A percentile compares a stretch with the other conserved stretches of the same genome.
Evolutionary conservation across 1,140 invertebrate species (phyloP).

Genomic region (Meloidogyne floridensis): DNA sequence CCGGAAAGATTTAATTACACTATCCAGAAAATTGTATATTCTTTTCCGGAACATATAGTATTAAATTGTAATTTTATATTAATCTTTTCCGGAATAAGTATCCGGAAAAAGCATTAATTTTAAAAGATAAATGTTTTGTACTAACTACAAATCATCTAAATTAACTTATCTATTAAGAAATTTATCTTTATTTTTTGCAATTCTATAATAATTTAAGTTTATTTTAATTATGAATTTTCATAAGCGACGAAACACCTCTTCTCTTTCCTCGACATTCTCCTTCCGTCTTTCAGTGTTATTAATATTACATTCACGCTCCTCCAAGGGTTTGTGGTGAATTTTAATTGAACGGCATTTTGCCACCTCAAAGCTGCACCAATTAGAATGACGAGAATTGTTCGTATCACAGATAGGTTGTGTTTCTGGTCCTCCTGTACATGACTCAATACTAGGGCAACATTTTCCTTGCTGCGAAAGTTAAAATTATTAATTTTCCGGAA

Average conservation of each 20-base stretch:
- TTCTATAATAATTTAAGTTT: not conserved
- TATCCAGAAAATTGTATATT: too few relatives aligned
- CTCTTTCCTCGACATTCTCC: conserved; percentile 3
- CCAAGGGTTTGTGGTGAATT: conserved; percentile 29
- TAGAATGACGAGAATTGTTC: conserved; percentile 40
- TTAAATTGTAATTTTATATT: too few relatives aligned
- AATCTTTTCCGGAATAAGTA: not conserved
- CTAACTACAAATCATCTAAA: too few relatives aligned
- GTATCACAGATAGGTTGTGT: conserved; percentile 51
- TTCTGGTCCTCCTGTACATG: conserved; percentile 36
- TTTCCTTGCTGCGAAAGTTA: conserved; percentile 36
- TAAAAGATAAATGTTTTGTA: too few relatives aligned
- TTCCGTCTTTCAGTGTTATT: not conserved
- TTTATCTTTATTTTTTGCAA: conserved; percentile 4
- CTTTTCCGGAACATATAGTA: too few relatives aligned
- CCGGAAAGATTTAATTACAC: too few relatives aligned
- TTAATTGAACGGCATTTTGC: conserved; percentile 51
- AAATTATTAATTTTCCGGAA: too few relatives aligned
- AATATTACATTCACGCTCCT: conserved; percentile 21
- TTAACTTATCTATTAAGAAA: not conserved
- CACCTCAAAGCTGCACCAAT: conserved; percentile 52
- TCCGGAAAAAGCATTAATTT: too few relatives aligned
- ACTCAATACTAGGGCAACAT: conserved; percentile 50
- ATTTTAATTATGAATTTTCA: not conserved
- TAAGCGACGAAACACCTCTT: conserved; percentile 11